Base-by-base conservation (phyloP, 2,888 invertebrate species). In the Rhamphomyia laevipes region DNA sequence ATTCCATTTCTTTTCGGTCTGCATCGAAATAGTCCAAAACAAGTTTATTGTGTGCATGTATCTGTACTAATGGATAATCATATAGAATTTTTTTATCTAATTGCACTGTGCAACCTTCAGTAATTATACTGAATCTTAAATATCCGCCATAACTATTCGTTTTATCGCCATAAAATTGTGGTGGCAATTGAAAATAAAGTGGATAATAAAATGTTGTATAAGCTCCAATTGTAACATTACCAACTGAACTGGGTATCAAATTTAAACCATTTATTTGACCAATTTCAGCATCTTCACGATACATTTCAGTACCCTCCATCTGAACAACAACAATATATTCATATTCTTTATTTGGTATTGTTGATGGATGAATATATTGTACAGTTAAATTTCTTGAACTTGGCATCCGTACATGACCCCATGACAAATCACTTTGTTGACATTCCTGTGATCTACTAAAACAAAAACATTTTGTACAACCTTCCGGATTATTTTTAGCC, bases 381-480 rank as follows among this genome's bases (percentile, higher is more conserved):
- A 71, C 61, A 50, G 67, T 68, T 3, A 80, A 58, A 53, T 76
- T 76, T 37, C 75, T 61, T 0, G 77, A 72, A 45, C 77, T 72
- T 43, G 76, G 72, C 52, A 80, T 75, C 60, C 82, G 77, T 38
- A 87, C 78, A 65, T 88, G 85, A 11, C 85, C 86, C 81, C 95
- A 89, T 1, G 86, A 81, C 52, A 87, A 80, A 23, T 79, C 77
- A 1, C 91, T 86, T 67, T 92, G 89, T 33, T 76, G 73, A 67
- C 96, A 97, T 47, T 77, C 76, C 4, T 80, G 75, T 45, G 86
- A 84, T 60, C 92, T 77, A 0, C 87, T 90, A 71, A 96, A 99
- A 73, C 97, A 99, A 76, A 94, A 97, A 69, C 97, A 99, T 51
- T 85, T 81, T 1, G 91, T 91, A 68, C 97, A 99, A 9, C 97